Evolutionary conservation across 2,888 invertebrate species (phyloP), one percentile per base, ranked within the genome.

Genomic region (Eurytoma californica): DNA sequence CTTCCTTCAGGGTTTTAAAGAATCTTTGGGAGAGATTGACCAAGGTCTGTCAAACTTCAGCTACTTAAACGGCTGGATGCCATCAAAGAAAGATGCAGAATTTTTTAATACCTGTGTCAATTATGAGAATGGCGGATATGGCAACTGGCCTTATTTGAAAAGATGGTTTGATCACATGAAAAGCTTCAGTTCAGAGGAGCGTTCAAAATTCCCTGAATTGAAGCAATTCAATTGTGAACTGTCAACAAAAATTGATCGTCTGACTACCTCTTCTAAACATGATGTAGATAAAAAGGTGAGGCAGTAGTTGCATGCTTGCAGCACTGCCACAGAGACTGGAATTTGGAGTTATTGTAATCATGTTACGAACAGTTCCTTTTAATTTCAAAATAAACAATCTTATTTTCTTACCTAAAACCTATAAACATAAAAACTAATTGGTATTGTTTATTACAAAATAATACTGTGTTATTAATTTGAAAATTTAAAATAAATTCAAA

Each of bases 91-190:
- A 87, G 94, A 94, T 88, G 86, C 90, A 82, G 88, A 91, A 83
- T 83, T 91, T 58, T 91, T 89, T 88, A 85, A 91, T 87, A 82
- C 84, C 58, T 86, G 86, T 81, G 65, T 65, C 39, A 75, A 72
- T 13, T 77, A 82, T 78, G 68, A 82, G 58, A 82, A 88, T 76
- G 84, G 88, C 83, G 89, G 91, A 84, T 88, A 91, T 80, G 84
- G 88, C 72, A 90, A 90, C 82, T 92, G 91, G 87, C 87, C 87
- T 74, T 88, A 93, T 86, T 87, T 94, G 83, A 91, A 90, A 86
- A 91, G 94, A 89, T 94, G 94, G 94, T 92, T 91, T 89, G 88
- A 91, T 88, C 93, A 94, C 90, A 92, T 94, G 89, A 88, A 91
- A 89, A 93, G 93, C 90, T 94, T 92, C 89, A 91, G 90, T 86